Evolutionary conservation across 2,888 invertebrate genomes (phyloP).

Genomic region (Tholera decimalis): DNA sequence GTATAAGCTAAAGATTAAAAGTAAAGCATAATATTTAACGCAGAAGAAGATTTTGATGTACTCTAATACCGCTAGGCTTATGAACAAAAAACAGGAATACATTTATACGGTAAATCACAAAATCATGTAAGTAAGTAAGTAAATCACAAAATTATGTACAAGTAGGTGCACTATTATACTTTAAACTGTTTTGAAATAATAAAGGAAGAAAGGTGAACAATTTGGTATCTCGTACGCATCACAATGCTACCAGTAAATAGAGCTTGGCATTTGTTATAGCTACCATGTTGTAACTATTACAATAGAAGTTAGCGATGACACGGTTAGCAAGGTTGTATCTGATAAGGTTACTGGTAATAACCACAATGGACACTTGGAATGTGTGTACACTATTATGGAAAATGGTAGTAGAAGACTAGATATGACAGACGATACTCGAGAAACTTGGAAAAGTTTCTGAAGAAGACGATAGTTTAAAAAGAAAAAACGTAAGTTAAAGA

Average conservation of each 20-base stretch:
- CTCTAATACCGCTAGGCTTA: not conserved
- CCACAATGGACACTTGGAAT: constrained; percentile 35
- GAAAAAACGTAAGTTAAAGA: constrained; percentile 6
- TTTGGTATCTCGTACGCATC: constrained; percentile 81
- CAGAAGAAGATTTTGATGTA: not conserved
- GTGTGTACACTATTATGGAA: constrained; percentile 3
- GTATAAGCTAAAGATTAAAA: not conserved
- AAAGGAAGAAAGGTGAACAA: constrained; percentile 83
- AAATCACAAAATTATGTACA: constrained; percentile 45
- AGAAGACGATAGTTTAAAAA: not conserved
- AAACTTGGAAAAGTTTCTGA: not conserved
- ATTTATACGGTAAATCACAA: not conserved
- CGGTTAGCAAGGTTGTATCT: constrained; percentile 55
- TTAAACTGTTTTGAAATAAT: constrained; percentile 67
- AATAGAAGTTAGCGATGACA: constrained; percentile 59
- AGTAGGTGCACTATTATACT: constrained; percentile 49
- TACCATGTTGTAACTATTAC: constrained; percentile 61
- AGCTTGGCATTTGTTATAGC: constrained; percentile 80
- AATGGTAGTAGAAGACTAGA: not conserved
- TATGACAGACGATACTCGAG: not conserved
- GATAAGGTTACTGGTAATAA: constrained; percentile 43
- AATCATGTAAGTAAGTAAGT: constrained; percentile 1
- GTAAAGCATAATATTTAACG: not conserved
- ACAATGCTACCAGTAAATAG: constrained; percentile 82
- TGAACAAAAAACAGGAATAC: not conserved